phyloP scores from a whole-genome alignment of 2,113 vertebrate species.

The Hippocampus guttulatus region DNA sequence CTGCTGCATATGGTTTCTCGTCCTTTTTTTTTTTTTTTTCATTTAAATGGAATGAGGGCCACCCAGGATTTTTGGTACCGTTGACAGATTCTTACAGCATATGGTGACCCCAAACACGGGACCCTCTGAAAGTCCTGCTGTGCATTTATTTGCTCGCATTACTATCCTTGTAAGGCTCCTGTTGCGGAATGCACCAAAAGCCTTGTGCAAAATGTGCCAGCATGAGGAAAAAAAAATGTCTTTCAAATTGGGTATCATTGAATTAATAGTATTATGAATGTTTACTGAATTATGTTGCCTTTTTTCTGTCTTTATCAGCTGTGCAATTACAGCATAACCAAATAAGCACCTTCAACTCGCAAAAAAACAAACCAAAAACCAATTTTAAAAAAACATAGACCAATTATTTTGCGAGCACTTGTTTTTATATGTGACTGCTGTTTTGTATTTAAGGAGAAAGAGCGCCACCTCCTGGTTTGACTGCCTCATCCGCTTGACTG shows the following conservation, averaged over 20 bases:
- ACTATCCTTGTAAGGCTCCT: constrained; percentile 23
- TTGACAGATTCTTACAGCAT: constrained; percentile 60
- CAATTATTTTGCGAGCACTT: constrained; percentile 2
- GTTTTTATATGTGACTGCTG: not conserved
- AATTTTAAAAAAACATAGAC: too few species aligned
- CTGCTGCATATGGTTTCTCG: constrained; percentile 9
- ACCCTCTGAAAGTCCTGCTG: constrained; percentile 32
- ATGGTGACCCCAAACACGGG: constrained; percentile 49
- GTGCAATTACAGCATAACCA: constrained; percentile 10
- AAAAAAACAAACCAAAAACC: too few species aligned
- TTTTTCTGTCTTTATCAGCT: not conserved
- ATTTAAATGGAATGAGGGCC: constrained; percentile 50
- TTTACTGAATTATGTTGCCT: not conserved
- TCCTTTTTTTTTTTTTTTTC: constrained; percentile 23
- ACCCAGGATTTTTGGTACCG: constrained; percentile 41
- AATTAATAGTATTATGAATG: constrained; percentile 1
- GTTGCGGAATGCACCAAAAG: constrained; percentile 12
- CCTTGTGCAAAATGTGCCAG: constrained; percentile 4
- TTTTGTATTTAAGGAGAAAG: constrained; percentile 30
- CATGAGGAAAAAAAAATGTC: not conserved
- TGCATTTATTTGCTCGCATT: constrained; percentile 45
- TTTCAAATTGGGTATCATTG: not conserved
- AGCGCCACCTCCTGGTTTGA: constrained; percentile 55
- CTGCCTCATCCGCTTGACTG: constrained; percentile 12
- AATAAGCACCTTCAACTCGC: constrained; percentile 4